Conservation (phyloP, 2,797 vertebrate species). For the Mareca strepera region DNA sequence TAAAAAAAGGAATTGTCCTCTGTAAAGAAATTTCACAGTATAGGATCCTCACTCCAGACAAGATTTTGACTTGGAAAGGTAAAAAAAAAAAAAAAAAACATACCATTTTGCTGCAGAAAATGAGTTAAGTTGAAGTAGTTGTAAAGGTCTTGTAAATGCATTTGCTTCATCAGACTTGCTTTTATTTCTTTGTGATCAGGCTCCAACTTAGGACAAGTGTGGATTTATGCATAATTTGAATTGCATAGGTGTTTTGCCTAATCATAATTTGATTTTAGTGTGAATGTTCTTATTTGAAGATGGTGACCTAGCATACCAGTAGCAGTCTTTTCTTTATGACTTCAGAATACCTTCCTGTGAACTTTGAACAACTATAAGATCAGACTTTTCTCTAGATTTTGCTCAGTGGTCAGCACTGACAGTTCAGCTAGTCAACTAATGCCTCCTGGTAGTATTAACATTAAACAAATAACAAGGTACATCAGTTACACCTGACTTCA, state of each 20-base stretch:
- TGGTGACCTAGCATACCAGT: neutral
- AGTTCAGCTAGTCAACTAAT: neutral
- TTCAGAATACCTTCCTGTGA: neutral
- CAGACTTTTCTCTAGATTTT: neutral
- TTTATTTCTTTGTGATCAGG: neutral
- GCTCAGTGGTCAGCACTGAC: neutral
- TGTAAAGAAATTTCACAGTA: neutral
- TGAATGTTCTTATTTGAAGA: neutral
- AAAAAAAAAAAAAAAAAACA: neutral
- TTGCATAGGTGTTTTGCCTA: neutral
- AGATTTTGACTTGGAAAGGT: neutral
- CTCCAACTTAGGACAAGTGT: neutral
- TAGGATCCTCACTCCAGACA: neutral
- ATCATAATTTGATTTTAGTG: neutral
- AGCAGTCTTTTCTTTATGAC: neutral
- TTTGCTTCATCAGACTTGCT: neutral
- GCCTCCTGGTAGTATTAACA: neutral
- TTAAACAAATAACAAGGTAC: neutral
- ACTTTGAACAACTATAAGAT: neutral
- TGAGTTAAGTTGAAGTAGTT: neutral
- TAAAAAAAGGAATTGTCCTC: neutral
- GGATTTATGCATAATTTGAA: neutral
- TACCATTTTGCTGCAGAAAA: neutral
- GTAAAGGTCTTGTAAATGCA: neutral
- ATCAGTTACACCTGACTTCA: too few relatives aligned